These are phyloP conservation scores for Serripes groenlandicus DNA, from an alignment of 2,888 invertebrate species.

Conservation along the genomic window DNA sequence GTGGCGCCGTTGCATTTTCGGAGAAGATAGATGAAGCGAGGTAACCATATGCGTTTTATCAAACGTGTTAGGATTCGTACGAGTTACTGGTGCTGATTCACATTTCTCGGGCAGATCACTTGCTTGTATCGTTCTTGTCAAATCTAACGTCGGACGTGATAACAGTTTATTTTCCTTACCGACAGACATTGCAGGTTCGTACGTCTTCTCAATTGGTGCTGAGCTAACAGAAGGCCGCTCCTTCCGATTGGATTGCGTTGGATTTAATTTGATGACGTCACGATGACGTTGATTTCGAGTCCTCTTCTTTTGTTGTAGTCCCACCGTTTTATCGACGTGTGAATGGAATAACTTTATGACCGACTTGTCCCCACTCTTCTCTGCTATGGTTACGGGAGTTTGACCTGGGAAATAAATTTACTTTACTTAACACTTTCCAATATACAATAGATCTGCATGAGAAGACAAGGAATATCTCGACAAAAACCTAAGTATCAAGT, in stretches of 20 bases:
- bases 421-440: too few species aligned
- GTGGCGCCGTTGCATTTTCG: constrained; percentile 58
- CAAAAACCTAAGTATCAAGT: too few species aligned
- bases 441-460: too few species aligned
- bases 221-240: constrained; percentile 61
- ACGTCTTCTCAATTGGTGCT: constrained; percentile 47
- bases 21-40: constrained; percentile 59
- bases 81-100: constrained; percentile 42
- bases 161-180: neutral
- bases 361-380: constrained; percentile 54
- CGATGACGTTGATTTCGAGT: constrained; percentile 55
- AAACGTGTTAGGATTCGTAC: constrained; percentile 27
- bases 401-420: constrained; percentile 61
- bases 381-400: constrained; percentile 65
- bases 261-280: constrained; percentile 30
- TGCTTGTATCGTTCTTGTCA: neutral
- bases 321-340: constrained; percentile 33
- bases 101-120: constrained; percentile 31
- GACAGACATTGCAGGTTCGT: neutral
- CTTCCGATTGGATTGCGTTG: neutral
- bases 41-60: constrained; percentile 39
- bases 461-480: too few species aligned
- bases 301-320: constrained; percentile 45
- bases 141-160: neutral
- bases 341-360: constrained; percentile 61